A percentile compares a stretch with the other conserved stretches of the same genome.
These are phyloP conservation scores for Pseudococcus jackbeardsleyi DNA, from an alignment of 2,888 invertebrate genomes.

Conservation along the genomic window DNA sequence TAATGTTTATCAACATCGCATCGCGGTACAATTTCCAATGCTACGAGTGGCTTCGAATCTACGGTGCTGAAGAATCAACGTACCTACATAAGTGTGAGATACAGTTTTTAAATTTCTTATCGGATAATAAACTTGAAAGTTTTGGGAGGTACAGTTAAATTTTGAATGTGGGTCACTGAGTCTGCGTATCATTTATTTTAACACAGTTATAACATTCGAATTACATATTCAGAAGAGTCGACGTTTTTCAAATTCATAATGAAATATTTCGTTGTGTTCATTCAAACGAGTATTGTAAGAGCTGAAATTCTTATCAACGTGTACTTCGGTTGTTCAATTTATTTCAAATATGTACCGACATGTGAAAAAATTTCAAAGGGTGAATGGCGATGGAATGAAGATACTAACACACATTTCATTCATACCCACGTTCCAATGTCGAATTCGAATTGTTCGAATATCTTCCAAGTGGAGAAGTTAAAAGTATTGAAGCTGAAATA, in stretches of 20 bases:
- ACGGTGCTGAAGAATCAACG: too few species aligned
- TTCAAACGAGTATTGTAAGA: background rate
- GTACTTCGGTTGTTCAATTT: background rate
- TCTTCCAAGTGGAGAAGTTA: too few species aligned
- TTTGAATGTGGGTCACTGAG: background rate
- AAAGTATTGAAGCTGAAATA: too few species aligned
- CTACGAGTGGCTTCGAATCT: too few species aligned
- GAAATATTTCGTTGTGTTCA: background rate
- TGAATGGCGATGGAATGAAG: too few species aligned
- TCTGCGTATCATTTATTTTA: conserved; percentile 24
- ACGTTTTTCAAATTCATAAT: background rate
- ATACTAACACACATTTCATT: too few species aligned
- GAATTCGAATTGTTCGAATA: too few species aligned
- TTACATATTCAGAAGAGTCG: background rate
- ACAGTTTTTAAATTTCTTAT: background rate
- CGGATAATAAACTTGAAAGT: background rate
- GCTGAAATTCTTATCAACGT: background rate
- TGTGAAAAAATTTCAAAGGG: too few species aligned
- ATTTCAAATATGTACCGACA: background rate
- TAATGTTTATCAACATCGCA: too few species aligned
- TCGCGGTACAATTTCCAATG: too few species aligned
- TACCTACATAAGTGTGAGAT: too few species aligned
- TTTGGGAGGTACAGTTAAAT: background rate
- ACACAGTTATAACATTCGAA: background rate
- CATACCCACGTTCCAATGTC: too few species aligned